Conservation (phyloP, 2,113 vertebrate genomes). For the Myotis davidii region DNA sequence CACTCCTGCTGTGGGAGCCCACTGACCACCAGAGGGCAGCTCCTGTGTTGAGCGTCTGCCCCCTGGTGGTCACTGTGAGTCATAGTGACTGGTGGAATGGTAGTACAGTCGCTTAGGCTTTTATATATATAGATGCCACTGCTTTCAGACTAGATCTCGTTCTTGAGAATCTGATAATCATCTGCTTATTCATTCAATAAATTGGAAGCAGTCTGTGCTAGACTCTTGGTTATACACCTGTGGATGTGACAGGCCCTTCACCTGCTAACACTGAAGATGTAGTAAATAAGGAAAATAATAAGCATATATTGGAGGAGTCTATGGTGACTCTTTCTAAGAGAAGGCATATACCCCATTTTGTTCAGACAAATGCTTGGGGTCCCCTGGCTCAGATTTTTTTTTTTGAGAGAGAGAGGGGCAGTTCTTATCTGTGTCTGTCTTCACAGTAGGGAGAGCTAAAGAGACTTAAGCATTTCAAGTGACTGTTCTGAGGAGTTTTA, state of each 20-base stretch:
- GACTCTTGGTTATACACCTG: background rate
- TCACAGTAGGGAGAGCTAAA: constrained; percentile 29
- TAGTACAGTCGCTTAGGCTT: too few relatives aligned
- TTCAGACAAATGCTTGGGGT: constrained; percentile 64
- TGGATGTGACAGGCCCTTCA: background rate
- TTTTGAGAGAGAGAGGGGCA: constrained; percentile 60
- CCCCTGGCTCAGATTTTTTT: constrained; percentile 65
- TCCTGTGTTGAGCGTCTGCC: too few relatives aligned
- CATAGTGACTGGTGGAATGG: too few relatives aligned
- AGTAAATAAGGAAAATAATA: background rate
- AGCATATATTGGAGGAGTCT: background rate
- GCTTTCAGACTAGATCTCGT: background rate
- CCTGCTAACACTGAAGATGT: background rate
- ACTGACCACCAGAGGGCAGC: too few relatives aligned
- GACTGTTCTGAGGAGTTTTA: background rate
- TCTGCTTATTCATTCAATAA: background rate
- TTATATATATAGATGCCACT: background rate
- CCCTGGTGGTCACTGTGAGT: too few relatives aligned
- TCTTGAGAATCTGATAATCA: background rate
- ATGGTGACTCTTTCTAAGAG: constrained; percentile 56
- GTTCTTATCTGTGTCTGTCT: constrained; percentile 73
- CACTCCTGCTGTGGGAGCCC: too few relatives aligned
- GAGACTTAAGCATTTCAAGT: background rate
- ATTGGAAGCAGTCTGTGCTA: background rate
- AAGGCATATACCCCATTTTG: constrained; percentile 69